phyloP scores from a whole-genome alignment of 2,797 vertebrate genomes.

The Kryptolebias ocellatus region DNA sequence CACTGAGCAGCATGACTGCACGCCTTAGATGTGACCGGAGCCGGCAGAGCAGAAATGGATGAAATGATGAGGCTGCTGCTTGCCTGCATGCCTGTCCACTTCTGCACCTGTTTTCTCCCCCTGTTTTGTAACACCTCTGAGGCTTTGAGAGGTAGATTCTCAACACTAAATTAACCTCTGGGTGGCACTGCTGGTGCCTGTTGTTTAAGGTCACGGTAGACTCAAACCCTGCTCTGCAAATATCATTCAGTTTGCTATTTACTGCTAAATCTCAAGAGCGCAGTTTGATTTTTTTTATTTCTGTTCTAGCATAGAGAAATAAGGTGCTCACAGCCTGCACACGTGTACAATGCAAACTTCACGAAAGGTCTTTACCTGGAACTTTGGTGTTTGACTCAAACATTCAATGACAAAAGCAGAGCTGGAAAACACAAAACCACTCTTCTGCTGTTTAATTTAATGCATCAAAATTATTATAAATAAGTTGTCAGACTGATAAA shows the following conservation, averaged over 20 bases:
- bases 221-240: constrained; percentile 37
- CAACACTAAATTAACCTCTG: constrained; percentile 66
- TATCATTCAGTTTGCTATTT: constrained; percentile 49
- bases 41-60: constrained; percentile 70
- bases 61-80: constrained; percentile 63
- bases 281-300: constrained; percentile 11
- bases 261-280: constrained; percentile 15
- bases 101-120: constrained; percentile 38
- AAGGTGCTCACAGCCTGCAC: constrained; percentile 5
- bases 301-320: constrained; percentile 24
- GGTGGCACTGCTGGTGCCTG: constrained; percentile 45
- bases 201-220: constrained; percentile 57
- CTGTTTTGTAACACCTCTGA: constrained; percentile 42
- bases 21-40: constrained; percentile 76
- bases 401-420: constrained; percentile 14
- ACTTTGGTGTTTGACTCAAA: constrained; percentile 21
- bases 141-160: constrained; percentile 48
- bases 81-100: constrained; percentile 48
- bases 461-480: constrained; percentile 8
- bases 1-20: constrained; percentile 80
- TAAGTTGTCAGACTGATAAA: too few species aligned
- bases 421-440: constrained; percentile 17
- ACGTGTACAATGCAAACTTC: constrained; percentile 26
- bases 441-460: constrained; percentile 19
- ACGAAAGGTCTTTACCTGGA: constrained; percentile 14